Percentiles rank a stretch among this genome's conserved stretches.
phyloP scores from a whole-genome alignment of 2,797 vertebrate species.

The Scomberomorus guttatus region DNA sequence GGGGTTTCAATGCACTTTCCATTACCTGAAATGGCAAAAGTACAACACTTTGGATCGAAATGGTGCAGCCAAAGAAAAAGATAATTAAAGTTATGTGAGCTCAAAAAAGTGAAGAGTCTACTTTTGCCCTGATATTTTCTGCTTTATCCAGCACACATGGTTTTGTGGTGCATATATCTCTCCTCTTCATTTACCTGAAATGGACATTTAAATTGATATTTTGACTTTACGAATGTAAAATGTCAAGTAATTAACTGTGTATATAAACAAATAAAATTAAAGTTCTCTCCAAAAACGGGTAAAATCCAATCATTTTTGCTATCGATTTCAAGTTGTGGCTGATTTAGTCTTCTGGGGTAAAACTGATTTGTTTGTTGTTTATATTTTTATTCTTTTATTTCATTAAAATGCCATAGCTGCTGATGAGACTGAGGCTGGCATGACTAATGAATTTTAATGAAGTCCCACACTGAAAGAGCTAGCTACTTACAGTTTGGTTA shows the following conservation, averaged over 20 bases:
- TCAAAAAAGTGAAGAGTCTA: slow-evolving; percentile 9
- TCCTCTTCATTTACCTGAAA: slow-evolving; percentile 2
- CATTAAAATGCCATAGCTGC: background rate
- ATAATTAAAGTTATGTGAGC: slow-evolving; percentile 28
- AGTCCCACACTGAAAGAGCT: slow-evolving; percentile 23
- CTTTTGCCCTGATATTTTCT: slow-evolving; percentile 6
- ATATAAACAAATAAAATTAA: slow-evolving; percentile 8
- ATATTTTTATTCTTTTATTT: background rate
- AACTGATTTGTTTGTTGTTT: slow-evolving; percentile 29
- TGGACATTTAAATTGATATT: slow-evolving; percentile 14
- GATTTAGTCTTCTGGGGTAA: slow-evolving; percentile 26
- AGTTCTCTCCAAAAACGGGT: slow-evolving; percentile 13
- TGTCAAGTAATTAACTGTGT: background rate
- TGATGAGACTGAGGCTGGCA: slow-evolving; percentile 19
- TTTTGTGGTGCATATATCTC: background rate
- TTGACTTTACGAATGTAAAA: background rate
- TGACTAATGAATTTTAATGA: slow-evolving; percentile 26
- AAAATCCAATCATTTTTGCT: background rate
- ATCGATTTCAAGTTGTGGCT: background rate
- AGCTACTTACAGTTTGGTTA: slow-evolving; percentile 19
- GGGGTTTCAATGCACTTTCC: slow-evolving; percentile 37
- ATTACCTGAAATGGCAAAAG: slow-evolving; percentile 52
- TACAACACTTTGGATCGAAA: slow-evolving; percentile 37
- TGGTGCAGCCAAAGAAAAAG: slow-evolving; percentile 25
- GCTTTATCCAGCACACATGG: background rate